Evolutionary conservation across 2,113 vertebrate genomes (phyloP).

Genomic region (Zeus faber): DNA sequence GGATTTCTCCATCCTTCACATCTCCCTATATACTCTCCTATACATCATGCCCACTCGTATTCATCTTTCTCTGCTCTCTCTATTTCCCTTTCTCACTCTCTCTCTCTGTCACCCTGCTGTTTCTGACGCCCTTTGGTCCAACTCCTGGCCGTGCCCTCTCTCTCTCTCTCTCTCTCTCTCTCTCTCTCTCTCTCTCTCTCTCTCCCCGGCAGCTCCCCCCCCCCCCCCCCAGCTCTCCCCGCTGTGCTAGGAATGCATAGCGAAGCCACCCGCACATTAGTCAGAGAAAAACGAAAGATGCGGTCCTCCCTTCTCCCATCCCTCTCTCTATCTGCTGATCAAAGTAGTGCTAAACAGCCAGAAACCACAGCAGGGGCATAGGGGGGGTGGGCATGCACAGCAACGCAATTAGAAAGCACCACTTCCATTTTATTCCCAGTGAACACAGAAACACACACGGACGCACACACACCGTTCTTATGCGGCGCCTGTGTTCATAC

Average conservation of each 20-base stretch:
- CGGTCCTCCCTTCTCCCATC: slow-evolving; percentile 35
- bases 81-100: background rate
- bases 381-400: slow-evolving; percentile 29
- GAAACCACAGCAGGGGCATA: slow-evolving; percentile 47
- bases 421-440: slow-evolving; percentile 15
- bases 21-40: too few relatives aligned
- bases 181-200: slow-evolving; percentile 2
- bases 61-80: background rate
- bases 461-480: background rate
- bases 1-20: too few relatives aligned
- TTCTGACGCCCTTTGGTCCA: too few relatives aligned
- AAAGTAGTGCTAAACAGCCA: slow-evolving; percentile 64
- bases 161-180: slow-evolving; percentile 3
- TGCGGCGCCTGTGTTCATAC: background rate
- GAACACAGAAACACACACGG: background rate
- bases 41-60: background rate
- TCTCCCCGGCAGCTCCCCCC: background rate
- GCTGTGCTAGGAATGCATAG: slow-evolving; percentile 35
- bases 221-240: slow-evolving; percentile 25
- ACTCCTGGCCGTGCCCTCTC: too few relatives aligned
- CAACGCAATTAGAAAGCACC: slow-evolving; percentile 49
- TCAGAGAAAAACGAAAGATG: too few relatives aligned
- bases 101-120: background rate
- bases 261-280: slow-evolving; percentile 33
- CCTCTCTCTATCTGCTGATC: slow-evolving; percentile 61